Evolutionary conservation across 2,113 vertebrate genomes (phyloP), one percentile per base, ranked within the genome.

Genomic region (Helogale parvula): DNA sequence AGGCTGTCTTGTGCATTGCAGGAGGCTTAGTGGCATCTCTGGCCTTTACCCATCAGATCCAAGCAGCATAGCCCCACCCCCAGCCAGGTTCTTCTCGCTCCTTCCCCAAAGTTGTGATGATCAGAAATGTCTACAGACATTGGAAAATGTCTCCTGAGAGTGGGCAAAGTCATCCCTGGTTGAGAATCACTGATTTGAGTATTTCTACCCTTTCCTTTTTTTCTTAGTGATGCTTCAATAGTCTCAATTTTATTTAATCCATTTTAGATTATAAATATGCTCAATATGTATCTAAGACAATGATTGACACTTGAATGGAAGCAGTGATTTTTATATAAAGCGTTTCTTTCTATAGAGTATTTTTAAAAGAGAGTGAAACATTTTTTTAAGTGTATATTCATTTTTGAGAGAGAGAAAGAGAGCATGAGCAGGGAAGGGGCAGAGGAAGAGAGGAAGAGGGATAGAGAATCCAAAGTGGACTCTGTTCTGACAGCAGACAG

Each of bases 251-350:
- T 71, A 54, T 52, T 80, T 74, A 45, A 88, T 60, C 87, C 80
- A 96, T 74, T 94, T 79, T 65, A 77, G 17, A 84, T 69, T 52
- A 69, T 35, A 35, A 95, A 76, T 88, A 89, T 92, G 33, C 8
- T 50, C 38, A 82, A 47, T 15, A 65, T 10, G 16, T 10, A 29
- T 90, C 60, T 69, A 60, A 93, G 35, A 76, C 12, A 72, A 88
- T 93, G 80, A 95, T 31, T 86, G 91, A 50, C 80, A 93, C 12
- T 86, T 95, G 80, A 96, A 95, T 85, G 71, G 88, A 95, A 96
- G 71, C 52, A 85, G 6, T 68, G 33, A 29, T 88, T 66, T 92
- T 80, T 92, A 71, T 82, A 71, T 66, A 94, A 94, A 89, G 41
- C 41, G 35, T 4, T 47, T 33, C 65, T 95, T 69, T 93, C 90